Evolutionary conservation across 2,797 vertebrate genomes (phyloP).

Genomic region (Kryptopterus vitreolus): DNA sequence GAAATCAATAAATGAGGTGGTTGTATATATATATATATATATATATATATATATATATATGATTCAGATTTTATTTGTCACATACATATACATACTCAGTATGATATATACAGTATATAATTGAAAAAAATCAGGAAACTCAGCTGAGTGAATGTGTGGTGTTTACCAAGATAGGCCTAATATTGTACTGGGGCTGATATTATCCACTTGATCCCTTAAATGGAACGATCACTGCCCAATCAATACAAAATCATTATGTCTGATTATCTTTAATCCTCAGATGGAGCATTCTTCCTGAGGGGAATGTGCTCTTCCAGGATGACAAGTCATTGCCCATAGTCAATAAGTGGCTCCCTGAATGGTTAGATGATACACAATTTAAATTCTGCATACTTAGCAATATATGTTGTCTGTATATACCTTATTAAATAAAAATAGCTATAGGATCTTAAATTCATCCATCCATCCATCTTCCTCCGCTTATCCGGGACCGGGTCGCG

Average conservation of each 20-base stretch:
- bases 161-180: neutral
- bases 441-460: too few species aligned
- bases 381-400: too few species aligned
- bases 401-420: neutral
- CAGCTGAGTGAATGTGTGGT: neutral
- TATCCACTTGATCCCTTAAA: neutral
- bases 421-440: too few species aligned
- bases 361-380: neutral
- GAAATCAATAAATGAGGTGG: neutral
- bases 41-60: too few species aligned
- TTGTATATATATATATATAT: too few species aligned
- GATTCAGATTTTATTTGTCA: too few species aligned
- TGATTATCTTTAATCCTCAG: neutral
- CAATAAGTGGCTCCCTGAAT: too few species aligned
- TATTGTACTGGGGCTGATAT: neutral
- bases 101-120: too few species aligned
- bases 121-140: too few species aligned
- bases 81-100: too few species aligned
- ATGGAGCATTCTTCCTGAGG: neutral
- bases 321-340: neutral
- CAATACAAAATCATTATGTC: neutral
- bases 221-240: neutral
- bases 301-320: neutral
- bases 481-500: too few species aligned
- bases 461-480: too few species aligned